Evolutionary conservation across 2,888 invertebrate species (phyloP).

Genomic region (Chironomus tentans): DNA sequence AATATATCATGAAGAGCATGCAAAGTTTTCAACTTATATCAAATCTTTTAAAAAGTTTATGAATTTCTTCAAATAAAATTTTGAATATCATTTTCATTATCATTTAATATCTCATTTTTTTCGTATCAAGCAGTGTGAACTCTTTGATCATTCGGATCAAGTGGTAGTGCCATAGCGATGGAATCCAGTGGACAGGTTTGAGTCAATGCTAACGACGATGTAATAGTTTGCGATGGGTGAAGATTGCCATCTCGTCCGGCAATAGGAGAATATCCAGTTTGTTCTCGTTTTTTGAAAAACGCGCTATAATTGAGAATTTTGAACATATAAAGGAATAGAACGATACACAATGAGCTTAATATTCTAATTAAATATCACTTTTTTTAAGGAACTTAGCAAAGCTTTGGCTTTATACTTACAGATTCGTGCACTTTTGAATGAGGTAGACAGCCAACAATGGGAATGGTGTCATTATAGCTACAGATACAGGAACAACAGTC

Average conservation of each 20-base stretch:
- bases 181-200: background rate
- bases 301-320: background rate
- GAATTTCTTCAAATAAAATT: no score
- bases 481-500: conserved; percentile 81
- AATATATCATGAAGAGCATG: no score
- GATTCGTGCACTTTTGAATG: conserved; percentile 36
- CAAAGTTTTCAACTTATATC: no score
- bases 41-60: no score
- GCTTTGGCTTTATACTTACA: background rate
- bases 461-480: conserved; percentile 88
- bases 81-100: no score
- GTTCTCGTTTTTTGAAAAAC: background rate
- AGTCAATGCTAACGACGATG: background rate
- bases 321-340: background rate
- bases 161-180: background rate
- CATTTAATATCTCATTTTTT: no score
- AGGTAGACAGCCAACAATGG: conserved; percentile 59
- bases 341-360: background rate
- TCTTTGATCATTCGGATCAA: background rate
- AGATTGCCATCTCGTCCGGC: background rate
- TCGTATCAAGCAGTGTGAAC: background rate
- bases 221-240: background rate
- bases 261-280: background rate
- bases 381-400: background rate
- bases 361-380: background rate